Evolutionary conservation across 37 sponge, comb jelly and placozoan genomes (phyloP).

Genomic region (Beroe forskalii): DNA sequence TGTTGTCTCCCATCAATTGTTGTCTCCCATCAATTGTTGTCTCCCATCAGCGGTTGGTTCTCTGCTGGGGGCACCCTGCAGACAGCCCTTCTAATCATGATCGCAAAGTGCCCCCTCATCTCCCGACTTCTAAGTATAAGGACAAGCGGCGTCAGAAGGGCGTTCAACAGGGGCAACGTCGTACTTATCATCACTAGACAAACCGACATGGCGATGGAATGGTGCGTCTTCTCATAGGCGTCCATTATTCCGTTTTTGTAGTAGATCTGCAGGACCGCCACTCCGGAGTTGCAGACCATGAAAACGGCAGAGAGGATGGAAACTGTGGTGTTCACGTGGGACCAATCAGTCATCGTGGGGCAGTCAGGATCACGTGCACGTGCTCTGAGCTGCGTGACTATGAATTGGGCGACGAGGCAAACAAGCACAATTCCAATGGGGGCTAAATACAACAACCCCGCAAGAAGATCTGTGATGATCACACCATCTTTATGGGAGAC

Average conservation of each 20-base stretch:
- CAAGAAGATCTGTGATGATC: neutral
- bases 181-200: neutral
- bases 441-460: neutral
- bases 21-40: too few relatives aligned
- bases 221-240: too few relatives aligned
- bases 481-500: neutral
- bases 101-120: too few relatives aligned
- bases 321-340: constrained; percentile 1
- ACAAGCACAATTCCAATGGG: neutral
- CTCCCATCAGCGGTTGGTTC: too few relatives aligned
- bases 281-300: neutral
- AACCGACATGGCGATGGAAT: neutral
- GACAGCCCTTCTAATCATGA: too few relatives aligned
- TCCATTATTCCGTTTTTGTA: neutral
- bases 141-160: neutral
- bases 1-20: too few relatives aligned
- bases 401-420: neutral
- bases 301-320: neutral
- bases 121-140: neutral
- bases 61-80: too few relatives aligned
- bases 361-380: too few relatives aligned
- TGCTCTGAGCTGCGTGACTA: too few relatives aligned
- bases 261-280: neutral
- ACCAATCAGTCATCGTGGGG: constrained; percentile 9
- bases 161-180: neutral